These are phyloP conservation scores for Butorides virescens DNA, from an alignment of 2,113 vertebrate species.

Conservation along the genomic window DNA sequence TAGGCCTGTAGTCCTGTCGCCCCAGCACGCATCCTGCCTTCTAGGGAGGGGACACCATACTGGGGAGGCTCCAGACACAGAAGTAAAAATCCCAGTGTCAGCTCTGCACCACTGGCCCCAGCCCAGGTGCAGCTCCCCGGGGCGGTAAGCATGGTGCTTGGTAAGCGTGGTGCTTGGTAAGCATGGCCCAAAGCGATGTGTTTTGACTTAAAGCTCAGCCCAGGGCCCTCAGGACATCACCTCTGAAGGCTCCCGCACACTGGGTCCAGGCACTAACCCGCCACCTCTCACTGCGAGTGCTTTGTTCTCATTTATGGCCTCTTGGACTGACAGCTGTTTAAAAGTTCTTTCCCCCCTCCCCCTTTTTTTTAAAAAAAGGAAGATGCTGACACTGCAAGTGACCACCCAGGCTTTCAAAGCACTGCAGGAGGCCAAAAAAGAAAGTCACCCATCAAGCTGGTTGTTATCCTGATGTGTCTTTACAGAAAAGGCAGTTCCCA, in stretches of 20 bases:
- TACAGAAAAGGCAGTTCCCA: constrained; percentile 23
- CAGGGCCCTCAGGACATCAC: background rate
- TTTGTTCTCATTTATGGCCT: background rate
- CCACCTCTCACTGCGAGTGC: background rate
- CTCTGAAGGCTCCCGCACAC: background rate
- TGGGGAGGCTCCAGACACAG: background rate
- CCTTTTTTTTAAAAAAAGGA: background rate
- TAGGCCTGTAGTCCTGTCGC: background rate
- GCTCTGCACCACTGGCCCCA: background rate
- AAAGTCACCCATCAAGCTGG: constrained; percentile 45
- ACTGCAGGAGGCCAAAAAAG: background rate
- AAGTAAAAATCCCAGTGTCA: background rate
- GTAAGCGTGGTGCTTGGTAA: background rate
- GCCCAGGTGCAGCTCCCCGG: background rate
- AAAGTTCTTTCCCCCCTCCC: background rate
- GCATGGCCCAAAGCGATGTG: background rate
- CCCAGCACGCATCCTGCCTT: background rate
- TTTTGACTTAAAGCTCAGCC: background rate
- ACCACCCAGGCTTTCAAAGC: constrained; percentile 57
- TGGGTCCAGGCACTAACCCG: background rate
- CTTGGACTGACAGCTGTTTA: background rate
- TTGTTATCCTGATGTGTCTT: constrained; percentile 2
- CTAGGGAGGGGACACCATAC: background rate
- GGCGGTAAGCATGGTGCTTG: background rate
- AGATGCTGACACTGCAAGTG: constrained; percentile 31